These are phyloP conservation scores for Siderastrea siderea DNA, from an alignment of 92 coral and sea anemone genomes.

Conservation along the genomic window DNA sequence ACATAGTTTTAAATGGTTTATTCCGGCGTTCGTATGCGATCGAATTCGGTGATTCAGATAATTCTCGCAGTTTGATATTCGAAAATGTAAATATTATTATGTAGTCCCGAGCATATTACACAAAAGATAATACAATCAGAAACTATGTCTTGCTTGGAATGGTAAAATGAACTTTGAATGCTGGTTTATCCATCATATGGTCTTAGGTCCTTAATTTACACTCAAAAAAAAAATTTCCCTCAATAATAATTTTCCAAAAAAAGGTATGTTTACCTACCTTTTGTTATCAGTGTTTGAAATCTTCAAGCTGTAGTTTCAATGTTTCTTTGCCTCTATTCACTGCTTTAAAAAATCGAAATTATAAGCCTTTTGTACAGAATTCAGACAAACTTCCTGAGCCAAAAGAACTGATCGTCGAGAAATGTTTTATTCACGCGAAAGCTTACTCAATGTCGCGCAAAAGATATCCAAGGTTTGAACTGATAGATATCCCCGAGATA, in stretches of 20 bases:
- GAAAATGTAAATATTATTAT: background rate
- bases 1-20: no score
- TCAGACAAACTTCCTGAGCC: background rate
- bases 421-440: background rate
- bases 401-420: background rate
- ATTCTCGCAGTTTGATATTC: background rate
- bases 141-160: background rate
- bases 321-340: background rate
- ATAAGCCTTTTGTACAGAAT: background rate
- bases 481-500: slow-evolving; percentile 3
- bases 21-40: no score
- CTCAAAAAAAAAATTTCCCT: background rate
- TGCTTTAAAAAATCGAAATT: background rate
- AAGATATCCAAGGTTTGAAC: background rate
- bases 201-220: background rate
- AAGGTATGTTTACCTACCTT: slow-evolving; percentile 1
- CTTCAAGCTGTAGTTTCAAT: background rate
- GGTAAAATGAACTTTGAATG: background rate
- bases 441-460: background rate
- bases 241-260: background rate
- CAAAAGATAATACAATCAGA: background rate
- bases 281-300: background rate
- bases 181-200: background rate
- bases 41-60: background rate
- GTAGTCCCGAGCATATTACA: background rate